These are phyloP conservation scores for Drosophila pseudoobscura DNA, from an alignment of 1,140 invertebrate genomes.

Conservation along the genomic window DNA sequence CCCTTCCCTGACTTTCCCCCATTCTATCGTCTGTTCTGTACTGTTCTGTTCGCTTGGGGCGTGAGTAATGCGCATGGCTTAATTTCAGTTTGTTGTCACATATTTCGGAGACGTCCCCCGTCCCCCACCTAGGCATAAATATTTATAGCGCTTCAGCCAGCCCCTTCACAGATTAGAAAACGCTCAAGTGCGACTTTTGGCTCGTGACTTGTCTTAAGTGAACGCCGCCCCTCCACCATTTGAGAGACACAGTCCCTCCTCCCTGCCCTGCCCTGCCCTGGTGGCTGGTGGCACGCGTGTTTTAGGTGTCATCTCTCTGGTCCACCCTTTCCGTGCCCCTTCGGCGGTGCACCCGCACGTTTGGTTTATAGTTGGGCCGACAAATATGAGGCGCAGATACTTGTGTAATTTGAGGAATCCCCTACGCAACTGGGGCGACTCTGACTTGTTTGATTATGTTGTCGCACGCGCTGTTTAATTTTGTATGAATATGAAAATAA, in stretches of 20 bases:
- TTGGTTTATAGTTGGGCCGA: conserved; percentile 67
- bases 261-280: neutral
- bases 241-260: no score
- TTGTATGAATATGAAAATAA: conserved; percentile 79
- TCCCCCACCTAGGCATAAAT: conserved; percentile 52
- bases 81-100: conserved; percentile 78
- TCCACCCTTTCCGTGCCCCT: neutral
- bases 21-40: neutral
- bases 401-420: conserved; percentile 73
- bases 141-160: conserved; percentile 62
- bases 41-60: conserved; percentile 32
- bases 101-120: conserved; percentile 50
- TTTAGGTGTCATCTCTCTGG: conserved; percentile 16
- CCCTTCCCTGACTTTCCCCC: conserved; percentile 6
- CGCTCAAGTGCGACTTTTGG: conserved; percentile 81
- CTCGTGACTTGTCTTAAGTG: conserved; percentile 81
- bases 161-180: conserved; percentile 75
- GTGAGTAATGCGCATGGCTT: conserved; percentile 74
- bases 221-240: neutral
- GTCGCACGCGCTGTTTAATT: conserved; percentile 79
- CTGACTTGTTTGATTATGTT: conserved; percentile 77
- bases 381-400: neutral
- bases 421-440: conserved; percentile 7
- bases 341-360: conserved; percentile 47
- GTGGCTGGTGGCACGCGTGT: conserved; percentile 52